These are phyloP conservation scores for Andrena marginata DNA, from an alignment of 2,888 invertebrate species.

Conservation along the genomic window DNA sequence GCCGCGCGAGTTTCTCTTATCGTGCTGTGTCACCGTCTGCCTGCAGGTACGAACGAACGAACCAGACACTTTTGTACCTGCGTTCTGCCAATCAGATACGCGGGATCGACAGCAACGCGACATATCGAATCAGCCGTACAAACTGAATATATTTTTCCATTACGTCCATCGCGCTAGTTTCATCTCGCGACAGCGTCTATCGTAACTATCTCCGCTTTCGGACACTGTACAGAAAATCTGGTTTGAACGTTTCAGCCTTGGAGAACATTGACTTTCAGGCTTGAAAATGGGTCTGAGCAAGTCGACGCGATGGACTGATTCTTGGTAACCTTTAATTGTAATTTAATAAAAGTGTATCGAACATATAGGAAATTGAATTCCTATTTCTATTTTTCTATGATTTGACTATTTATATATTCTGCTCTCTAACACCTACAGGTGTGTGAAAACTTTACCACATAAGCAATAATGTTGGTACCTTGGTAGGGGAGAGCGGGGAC, in stretches of 20 bases:
- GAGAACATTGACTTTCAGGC: neutral
- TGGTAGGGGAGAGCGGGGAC: no score
- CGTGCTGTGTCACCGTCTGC: slow-evolving; percentile 64
- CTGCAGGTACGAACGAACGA: slow-evolving; percentile 21
- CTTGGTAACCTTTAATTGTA: no score
- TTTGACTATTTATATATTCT: no score
- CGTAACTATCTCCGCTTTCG: neutral
- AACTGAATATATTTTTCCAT: slow-evolving; percentile 15
- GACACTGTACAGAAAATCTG: neutral
- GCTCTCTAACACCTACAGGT: no score
- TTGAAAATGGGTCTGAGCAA: no score
- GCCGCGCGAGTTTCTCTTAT: slow-evolving; percentile 70
- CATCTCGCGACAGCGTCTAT: neutral
- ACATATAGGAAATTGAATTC: no score
- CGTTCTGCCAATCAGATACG: slow-evolving; percentile 36
- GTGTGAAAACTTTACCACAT: no score
- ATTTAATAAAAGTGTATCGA: no score
- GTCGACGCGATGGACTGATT: no score
- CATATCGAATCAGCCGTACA: slow-evolving; percentile 18
- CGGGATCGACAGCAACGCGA: slow-evolving; percentile 28
- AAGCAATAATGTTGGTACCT: no score
- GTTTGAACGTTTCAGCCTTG: neutral
- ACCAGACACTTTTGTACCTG: slow-evolving; percentile 32
- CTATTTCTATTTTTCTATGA: no score
- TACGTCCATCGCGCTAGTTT: neutral